Percentiles rank a stretch among this genome's conserved stretches.
These are phyloP conservation scores for Ypsolopha scabrella DNA, from an alignment of 2,888 invertebrate species.

Conservation along the genomic window DNA sequence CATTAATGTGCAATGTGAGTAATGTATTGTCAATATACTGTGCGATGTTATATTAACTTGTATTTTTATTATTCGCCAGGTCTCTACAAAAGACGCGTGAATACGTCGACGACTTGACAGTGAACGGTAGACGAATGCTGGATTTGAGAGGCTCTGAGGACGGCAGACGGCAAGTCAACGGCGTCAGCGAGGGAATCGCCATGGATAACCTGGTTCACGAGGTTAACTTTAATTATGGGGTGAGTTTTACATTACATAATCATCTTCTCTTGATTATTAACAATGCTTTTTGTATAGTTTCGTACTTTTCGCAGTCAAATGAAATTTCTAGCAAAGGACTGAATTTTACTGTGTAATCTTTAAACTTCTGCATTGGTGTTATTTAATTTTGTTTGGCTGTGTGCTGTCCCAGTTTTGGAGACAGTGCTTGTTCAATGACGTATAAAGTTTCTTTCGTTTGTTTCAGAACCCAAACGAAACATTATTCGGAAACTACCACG, in stretches of 20 bases:
- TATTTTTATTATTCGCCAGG: slow-evolving; percentile 15
- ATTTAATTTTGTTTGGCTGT: background rate
- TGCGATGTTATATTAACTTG: too few species aligned
- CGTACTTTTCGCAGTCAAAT: background rate
- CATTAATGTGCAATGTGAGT: too few species aligned
- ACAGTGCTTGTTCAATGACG: background rate
- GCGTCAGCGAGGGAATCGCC: slow-evolving; percentile 47
- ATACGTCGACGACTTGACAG: slow-evolving; percentile 49
- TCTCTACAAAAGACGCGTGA: slow-evolving; percentile 41
- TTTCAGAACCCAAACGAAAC: slow-evolving; percentile 72
- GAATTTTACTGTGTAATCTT: background rate
- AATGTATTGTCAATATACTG: too few species aligned
- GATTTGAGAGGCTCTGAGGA: slow-evolving; percentile 40
- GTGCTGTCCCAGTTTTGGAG: background rate
- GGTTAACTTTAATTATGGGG: slow-evolving; percentile 54
- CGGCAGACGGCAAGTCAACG: slow-evolving; percentile 30
- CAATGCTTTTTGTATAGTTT: too few species aligned
- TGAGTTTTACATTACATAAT: slow-evolving; percentile 25
- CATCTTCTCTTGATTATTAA: too few species aligned
- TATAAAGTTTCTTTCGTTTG: background rate
- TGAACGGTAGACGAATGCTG: slow-evolving; percentile 39
- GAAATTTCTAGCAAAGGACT: background rate
- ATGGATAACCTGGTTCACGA: slow-evolving; percentile 55
- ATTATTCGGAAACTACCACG: slow-evolving; percentile 84
- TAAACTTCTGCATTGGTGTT: background rate